Evolutionary conservation across 2,113 vertebrate genomes (phyloP).

Genomic region (Argyrosomus japonicus): DNA sequence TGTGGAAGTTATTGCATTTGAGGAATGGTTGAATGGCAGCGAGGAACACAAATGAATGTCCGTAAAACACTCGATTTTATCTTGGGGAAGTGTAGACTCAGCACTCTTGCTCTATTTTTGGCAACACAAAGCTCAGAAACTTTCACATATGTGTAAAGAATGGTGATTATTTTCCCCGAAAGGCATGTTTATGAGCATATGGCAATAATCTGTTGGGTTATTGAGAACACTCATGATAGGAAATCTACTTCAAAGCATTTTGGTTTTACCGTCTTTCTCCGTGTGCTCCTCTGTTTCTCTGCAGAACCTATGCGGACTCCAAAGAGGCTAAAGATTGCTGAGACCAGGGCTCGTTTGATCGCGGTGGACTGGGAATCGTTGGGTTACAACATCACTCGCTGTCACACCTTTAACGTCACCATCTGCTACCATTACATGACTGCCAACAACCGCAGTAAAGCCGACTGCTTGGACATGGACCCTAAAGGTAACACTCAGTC

Average conservation of each 20-base stretch:
- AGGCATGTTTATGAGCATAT: background rate
- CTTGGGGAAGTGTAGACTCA: conserved; percentile 29
- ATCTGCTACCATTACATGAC: conserved; percentile 97
- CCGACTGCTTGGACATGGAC: conserved; percentile 98
- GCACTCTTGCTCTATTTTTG: background rate
- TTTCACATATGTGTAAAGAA: background rate
- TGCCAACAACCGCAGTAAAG: conserved; percentile 91
- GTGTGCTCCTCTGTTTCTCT: conserved; percentile 24
- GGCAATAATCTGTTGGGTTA: background rate
- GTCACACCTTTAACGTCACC: conserved; percentile 98
- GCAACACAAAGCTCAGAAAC: background rate
- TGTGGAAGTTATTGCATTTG: conserved; percentile 56
- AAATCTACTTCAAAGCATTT: background rate
- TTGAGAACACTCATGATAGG: no score
- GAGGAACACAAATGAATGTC: conserved; percentile 28
- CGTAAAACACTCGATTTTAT: conserved; percentile 28
- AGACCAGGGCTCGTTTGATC: conserved; percentile 93
- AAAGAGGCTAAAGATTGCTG: conserved; percentile 95
- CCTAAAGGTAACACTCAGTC: conserved; percentile 84
- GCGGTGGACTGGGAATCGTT: conserved; percentile 98
- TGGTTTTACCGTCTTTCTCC: background rate
- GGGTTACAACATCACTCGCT: conserved; percentile 99
- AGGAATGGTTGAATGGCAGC: conserved; percentile 49
- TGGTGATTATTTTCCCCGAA: background rate
- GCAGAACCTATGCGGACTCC: conserved; percentile 99